Evolutionary conservation across 2,113 vertebrate species (phyloP).

Genomic region (Nipponia nippon): DNA sequence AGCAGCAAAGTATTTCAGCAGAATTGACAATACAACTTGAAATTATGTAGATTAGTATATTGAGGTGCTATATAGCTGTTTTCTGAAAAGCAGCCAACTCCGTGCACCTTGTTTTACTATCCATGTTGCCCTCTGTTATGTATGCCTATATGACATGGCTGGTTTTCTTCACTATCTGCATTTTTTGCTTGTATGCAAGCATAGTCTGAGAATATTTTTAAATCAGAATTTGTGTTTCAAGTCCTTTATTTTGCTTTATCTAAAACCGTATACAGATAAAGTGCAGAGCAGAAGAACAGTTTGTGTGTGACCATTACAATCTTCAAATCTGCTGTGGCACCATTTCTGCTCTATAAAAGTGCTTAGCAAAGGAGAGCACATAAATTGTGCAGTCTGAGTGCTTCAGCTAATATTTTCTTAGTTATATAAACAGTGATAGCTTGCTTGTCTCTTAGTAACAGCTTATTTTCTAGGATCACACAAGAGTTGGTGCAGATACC

Average conservation of each 20-base stretch:
- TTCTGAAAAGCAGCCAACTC: not conserved
- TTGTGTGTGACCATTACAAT: not conserved
- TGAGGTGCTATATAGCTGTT: not conserved
- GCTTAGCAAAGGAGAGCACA: not conserved
- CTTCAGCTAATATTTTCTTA: not conserved
- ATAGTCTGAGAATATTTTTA: not conserved
- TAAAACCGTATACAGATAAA: not conserved
- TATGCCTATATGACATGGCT: not conserved
- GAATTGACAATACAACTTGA: not conserved
- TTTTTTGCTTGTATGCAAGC: not conserved
- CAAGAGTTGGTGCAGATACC: conserved; percentile 90
- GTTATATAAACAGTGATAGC: not conserved
- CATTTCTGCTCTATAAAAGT: not conserved
- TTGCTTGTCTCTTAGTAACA: not conserved
- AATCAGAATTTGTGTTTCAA: not conserved
- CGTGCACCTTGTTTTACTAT: not conserved
- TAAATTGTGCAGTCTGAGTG: not conserved
- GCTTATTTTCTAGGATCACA: conserved; percentile 82
- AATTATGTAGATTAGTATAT: not conserved
- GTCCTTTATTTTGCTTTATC: not conserved
- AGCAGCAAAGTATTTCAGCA: not conserved
- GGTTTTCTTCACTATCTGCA: not conserved
- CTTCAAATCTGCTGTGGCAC: not conserved
- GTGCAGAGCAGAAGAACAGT: not conserved
- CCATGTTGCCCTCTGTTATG: not conserved